Base-by-base conservation (phyloP, 2,888 invertebrate species). In the Hartigia nigra region DNA sequence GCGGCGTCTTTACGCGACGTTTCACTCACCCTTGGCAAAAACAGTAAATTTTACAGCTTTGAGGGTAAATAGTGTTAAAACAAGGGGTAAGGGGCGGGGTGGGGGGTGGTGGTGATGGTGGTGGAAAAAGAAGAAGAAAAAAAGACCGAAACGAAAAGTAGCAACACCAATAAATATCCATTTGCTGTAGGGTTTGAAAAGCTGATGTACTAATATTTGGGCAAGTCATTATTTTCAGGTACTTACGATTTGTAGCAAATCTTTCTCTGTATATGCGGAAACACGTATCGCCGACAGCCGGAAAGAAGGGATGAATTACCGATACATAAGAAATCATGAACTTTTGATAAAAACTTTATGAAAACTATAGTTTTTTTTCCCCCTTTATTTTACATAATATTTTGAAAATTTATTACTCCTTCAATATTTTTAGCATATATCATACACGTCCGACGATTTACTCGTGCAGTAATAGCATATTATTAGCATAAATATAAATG, bases 161-260 rank as follows among this genome's bases (percentile, higher is more conserved):
- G 55, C 55, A 23, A 55, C 0, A 23, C 23, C 55, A 55, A 55
- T 55, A 55, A 55, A 55, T 55, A 55, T 55, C 55, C 9, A 0
- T 55, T 55, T 9, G 9, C 2, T 9, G 9, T 23, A 23, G 1
- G 1, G 14, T 0, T 0, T 5, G 1, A 1, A 14, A 2, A 9
- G 39, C 14, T 39, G 55, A 9, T 23, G 2, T 23, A 5, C 23
- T 23, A 55, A 55, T 55, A 55, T 23, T 55, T 55, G 23, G 5
- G 5, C 55, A 23, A 9, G 2, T 23, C 9, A 55, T 55, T 55
- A 23, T 9, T 55, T 23, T 2, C 9, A 9, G 23, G 23, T 55
- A 55, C 23, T 9, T 23, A 55, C 55, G 55, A 23, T 9, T 23
- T 55, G 9, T 55, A 23, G 55, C 55, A 23, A 9, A 23, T 55